Conservation (phyloP, 2,113 vertebrate genomes). For the Petrocephalus zakoni region DNA sequence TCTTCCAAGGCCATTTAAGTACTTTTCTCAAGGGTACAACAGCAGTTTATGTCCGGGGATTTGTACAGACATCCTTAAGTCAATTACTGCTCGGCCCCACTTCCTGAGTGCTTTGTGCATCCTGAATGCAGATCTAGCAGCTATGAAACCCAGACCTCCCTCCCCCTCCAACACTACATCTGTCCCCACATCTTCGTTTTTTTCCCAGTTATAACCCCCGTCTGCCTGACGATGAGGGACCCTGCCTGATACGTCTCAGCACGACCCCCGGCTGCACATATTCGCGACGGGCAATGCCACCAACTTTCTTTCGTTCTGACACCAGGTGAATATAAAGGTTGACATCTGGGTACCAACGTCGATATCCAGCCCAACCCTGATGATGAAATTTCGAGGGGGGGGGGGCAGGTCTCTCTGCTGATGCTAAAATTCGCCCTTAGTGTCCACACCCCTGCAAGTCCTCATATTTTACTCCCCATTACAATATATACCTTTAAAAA, state of each 20-base stretch:
- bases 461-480: not conserved
- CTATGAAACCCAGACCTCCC: not conserved
- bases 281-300: not conserved
- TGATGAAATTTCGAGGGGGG: not conserved
- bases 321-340: not conserved
- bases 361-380: not conserved
- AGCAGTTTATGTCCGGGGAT: not conserved
- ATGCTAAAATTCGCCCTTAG: not conserved
- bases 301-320: not conserved
- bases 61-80: not conserved
- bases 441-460: not conserved
- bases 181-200: not conserved
- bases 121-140: not conserved
- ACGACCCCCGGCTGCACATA: not conserved
- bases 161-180: not conserved
- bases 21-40: constrained; percentile 8
- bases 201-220: not conserved
- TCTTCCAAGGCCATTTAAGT: not conserved
- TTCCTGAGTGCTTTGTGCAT: not conserved
- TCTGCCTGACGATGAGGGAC: not conserved
- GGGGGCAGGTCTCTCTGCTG: not conserved
- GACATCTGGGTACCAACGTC: not conserved
- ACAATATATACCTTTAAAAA: not conserved
- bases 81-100: not conserved
- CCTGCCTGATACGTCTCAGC: not conserved